These are phyloP conservation scores for Sciurus niger DNA, from an alignment of 2,113 vertebrate species.

Conservation along the genomic window DNA sequence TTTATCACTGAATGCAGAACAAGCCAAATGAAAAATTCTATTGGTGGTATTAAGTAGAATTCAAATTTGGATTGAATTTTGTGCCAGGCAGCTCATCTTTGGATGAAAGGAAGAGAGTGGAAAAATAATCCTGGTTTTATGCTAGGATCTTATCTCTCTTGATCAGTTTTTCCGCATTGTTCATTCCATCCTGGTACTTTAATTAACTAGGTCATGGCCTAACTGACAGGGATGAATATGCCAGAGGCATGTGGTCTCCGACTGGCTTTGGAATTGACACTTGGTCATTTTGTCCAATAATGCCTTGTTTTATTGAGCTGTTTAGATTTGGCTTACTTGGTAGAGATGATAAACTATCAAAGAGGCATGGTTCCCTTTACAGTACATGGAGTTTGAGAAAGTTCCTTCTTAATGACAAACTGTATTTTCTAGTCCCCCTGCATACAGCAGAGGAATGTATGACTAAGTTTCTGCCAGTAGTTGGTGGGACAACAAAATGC, in stretches of 20 bases:
- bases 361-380: not conserved
- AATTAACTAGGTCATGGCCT: not conserved
- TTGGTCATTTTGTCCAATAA: not conserved
- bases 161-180: conserved; percentile 39
- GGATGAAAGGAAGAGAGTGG: not conserved
- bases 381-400: not conserved
- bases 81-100: conserved; percentile 32
- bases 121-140: not conserved
- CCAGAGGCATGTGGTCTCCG: conserved; percentile 26
- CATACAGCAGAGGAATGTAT: not conserved
- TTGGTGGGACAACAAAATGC: not conserved
- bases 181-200: conserved; percentile 1
- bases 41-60: conserved; percentile 71
- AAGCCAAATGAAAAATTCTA: conserved; percentile 76
- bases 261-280: not conserved
- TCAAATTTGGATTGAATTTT: conserved; percentile 67
- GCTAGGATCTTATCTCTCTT: conserved; percentile 12
- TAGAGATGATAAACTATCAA: not conserved
- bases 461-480: not conserved
- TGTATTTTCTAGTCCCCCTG: not conserved
- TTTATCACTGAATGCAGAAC: conserved; percentile 81
- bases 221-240: not conserved
- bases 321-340: not conserved
- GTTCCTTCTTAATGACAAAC: not conserved
- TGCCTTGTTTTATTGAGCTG: not conserved